Evolutionary conservation across 1,140 invertebrate genomes (phyloP), one percentile per base, ranked within the genome.

Genomic region (fruit fly (Drosophila melanogaster)): DNA sequence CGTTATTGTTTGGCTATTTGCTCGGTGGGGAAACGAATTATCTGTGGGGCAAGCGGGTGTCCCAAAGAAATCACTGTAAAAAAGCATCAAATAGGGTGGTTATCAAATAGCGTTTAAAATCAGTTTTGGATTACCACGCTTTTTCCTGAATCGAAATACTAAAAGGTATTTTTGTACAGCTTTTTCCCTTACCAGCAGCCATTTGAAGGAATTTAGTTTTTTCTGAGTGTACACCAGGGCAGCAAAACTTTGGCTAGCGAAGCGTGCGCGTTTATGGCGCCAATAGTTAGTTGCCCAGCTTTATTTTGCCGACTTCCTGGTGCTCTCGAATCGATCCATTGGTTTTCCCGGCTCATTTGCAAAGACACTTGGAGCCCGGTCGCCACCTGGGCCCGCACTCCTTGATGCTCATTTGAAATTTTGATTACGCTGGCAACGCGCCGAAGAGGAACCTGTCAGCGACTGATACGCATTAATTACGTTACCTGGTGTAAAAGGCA

Each of bases 381-480:
- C 7, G 30, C 30, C 30, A 38, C 33, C 24, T 40, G 33, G 55
- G 17, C 57, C 64, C 49, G 35, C 43, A 35, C 71, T 66, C 53
- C 58, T 57, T 44, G 22, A n/a, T 54, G 55, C 79, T 87, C 62
- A 87, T 86, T 86, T 87, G 78, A 79, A 86, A 86, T 86, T 86
- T 79, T 87, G 85, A 86, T 86, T 86, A 86, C 64, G 77, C 75
- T 75, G 69, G 50, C 60, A 77, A 55, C 57, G 58, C 33, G 58
- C 50, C 58, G 77, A 57, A 70, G 64, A 62, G 73, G 66, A 60
- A 64, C 81, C 78, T 81, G 83, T 81, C 77, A 73, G 61, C 70
- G 65, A 61, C 78, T 81, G 78, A 87, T 76, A 86, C 75, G 75
- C 83, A 81, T 76, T 81, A 86, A 86, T 86, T 81, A 86, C 62